These are phyloP conservation scores for Kryptopterus vitreolus DNA, from an alignment of 2,797 vertebrate genomes.

Conservation along the genomic window DNA sequence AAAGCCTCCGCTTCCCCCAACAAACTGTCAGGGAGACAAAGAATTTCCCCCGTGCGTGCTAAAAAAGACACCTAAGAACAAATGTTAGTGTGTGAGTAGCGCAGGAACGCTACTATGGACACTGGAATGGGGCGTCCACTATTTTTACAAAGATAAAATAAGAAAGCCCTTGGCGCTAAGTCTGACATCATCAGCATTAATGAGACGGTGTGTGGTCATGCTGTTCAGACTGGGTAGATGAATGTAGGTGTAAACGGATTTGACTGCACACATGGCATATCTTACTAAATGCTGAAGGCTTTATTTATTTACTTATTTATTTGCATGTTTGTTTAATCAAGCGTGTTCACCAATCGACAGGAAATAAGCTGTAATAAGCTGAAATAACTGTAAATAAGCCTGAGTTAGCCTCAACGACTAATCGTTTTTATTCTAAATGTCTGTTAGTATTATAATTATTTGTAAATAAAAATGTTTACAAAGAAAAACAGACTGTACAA, in stretches of 20 bases:
- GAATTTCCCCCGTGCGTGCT: constrained; percentile 43
- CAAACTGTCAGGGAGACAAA: constrained; percentile 28
- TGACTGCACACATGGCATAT: no score
- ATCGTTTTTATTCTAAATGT: no score
- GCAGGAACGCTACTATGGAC: constrained; percentile 12
- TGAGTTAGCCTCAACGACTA: no score
- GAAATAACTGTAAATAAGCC: no score
- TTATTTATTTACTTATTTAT: no score
- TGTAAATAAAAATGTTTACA: no score
- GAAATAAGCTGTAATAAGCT: no score
- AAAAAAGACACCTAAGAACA: constrained; percentile 31
- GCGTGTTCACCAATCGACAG: no score
- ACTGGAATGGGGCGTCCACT: not conserved
- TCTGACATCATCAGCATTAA: not conserved
- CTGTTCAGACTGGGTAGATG: not conserved
- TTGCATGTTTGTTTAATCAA: no score
- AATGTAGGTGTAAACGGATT: not conserved
- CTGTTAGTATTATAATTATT: no score
- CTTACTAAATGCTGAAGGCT: not conserved
- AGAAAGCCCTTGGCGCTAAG: no score
- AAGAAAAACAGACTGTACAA: not conserved
- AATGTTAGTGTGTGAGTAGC: constrained; percentile 19
- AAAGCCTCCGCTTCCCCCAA: not conserved
- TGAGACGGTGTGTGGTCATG: not conserved
- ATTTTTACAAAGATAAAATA: not conserved